Evolutionary conservation across 2,888 invertebrate genomes (phyloP), one percentile per base, ranked within the genome.

Genomic region (Drosophila mettleri): DNA sequence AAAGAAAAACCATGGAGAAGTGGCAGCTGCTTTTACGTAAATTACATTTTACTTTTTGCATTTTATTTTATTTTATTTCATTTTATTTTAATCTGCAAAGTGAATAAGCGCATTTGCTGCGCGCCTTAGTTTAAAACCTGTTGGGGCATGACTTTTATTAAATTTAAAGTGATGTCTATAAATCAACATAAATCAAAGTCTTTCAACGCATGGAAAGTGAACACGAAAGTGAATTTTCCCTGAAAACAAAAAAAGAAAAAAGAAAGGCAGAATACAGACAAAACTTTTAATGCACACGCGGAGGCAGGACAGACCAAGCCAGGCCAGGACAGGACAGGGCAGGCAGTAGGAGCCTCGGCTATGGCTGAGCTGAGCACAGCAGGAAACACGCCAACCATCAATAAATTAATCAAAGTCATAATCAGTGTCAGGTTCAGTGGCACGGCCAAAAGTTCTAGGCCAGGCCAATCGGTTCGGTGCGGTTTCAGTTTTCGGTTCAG

Each of bases 401-500:
- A 90, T 90, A 90, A 90, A 90, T 90, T 90, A 90, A 90, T 90
- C 89, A 90, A 90, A 88, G 89, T 89, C 86, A 86, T 82, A 84
- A 86, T 86, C 88, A 88, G 88, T 86, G 86, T 85, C 89, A 86
- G 86, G 86, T 83, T 85, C 84, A 86, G 81, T 83, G 85, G 77
- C 77, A 70, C 41, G 57, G 69, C 70, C 58, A 59, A 84, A 84
- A 84, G 75, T 84, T 73, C 61, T 75, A 59, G 75, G 67, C 75
- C 71, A 74, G 41, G 57, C 71, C 71, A 61, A 46, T 51, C 14
- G 54, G 58, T 20, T 22, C 27, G 27, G 12, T 38, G 20, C 18
- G 20, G 22, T n/a, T 18, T 20, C 33, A n/a, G 16, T 36, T 49
- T 36, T 36, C 34, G 69, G 58, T 43, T 43, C 24, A 54, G 59